Base-by-base conservation (phyloP, 2,888 invertebrate species). In the Poecilobothrus nobilitatus region DNA sequence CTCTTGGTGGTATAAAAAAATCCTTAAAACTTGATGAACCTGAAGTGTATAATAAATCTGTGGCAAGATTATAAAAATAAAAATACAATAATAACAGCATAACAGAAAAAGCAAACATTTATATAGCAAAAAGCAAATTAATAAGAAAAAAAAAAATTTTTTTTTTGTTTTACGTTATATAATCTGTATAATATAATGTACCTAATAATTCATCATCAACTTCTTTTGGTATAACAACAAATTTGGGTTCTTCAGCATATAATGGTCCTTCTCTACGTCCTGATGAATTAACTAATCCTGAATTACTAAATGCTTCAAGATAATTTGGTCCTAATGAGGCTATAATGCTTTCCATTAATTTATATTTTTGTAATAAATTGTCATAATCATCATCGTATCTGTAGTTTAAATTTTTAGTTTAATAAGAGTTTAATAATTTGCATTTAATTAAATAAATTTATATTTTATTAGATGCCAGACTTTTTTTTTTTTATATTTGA, bases 1-100 rank as follows among this genome's bases (percentile, higher is more conserved):
- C 81, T 21, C 81, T 76, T 63, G 80, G 80, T 67, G 81, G 80
- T 74, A 81, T 80, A 68, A 81, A 81, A 10, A 79, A 79, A 73
- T 74, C 75, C 68, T 72, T 73, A 68, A 70, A 69, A 12, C 18
- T 18, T 18, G 15, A 12, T 53, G 53, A 53, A 53, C n/a, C 53
- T 53, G 53, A 18, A 18, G 15, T 53, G 15, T 27, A 27, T 27
- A 37, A 10, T 37, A 37, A 37, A 37, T 37, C 37, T 37, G 12
- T 27, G 27, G 5, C 27, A 37, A 37, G 37, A 37, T 10, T 37
- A 8, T 53, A 18, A 53, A 10, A 37, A 37, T 37, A 27, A 27
- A 4, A 27, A 27, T 4, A 27, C 5, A 27, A 27, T 2, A 27
- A 27, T 27, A 27, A 27, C 5, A 27, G 27, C 27, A 27, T 27